Base-by-base conservation (phyloP, 2,113 vertebrate species). In the Scytalopus superciliaris region DNA sequence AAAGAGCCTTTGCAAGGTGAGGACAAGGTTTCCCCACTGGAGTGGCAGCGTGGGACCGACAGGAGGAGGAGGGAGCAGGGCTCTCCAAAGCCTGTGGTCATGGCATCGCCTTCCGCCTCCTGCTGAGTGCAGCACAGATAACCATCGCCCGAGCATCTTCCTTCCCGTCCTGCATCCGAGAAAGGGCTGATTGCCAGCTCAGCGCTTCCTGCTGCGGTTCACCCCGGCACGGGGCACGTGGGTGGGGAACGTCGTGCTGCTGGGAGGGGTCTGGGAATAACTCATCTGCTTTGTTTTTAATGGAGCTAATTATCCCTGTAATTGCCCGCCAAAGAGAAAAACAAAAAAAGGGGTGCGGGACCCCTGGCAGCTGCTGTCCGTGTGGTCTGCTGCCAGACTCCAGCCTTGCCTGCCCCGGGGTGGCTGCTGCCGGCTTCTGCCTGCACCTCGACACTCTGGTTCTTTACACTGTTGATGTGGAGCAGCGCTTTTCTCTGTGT, bases 401-500 rank as follows among this genome's bases (percentile, higher is more conserved):
- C 70, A 73, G 40, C 44, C 33, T 70, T 83, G 74, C 63, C 57
- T 81, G 69, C 59, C 0, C 1, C 5, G 2, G 66, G 44, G 69
- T 44, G 62, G n/a, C 75, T 10, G 3, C 69, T 74, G 9, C 75
- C 2, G 19, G 63, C 84, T 96, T 77, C 72, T 90, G 68, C 92
- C 86, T 96, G 96, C 90, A 33, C 87, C 96, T 90, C 55, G 27
- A 83, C 93, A 95, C 94, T 93, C 91, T 93, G 90, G 93, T 95
- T 97, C 91, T 94, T 96, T 93, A 87, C 93, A 89, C 95, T 94
- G 83, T 89, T 96, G 92, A 91, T 96, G 84, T 95, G 97, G 97
- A 98, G 97, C 97, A 89, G 97, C 96, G 94, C 90, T 97, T 98
- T 96, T 97, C 97, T 98, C 98, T 98, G 98, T 98, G 98, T 98